These are phyloP conservation scores for Sinohyriopsis cumingii DNA, from an alignment of 2,888 invertebrate species.

Conservation along the genomic window DNA sequence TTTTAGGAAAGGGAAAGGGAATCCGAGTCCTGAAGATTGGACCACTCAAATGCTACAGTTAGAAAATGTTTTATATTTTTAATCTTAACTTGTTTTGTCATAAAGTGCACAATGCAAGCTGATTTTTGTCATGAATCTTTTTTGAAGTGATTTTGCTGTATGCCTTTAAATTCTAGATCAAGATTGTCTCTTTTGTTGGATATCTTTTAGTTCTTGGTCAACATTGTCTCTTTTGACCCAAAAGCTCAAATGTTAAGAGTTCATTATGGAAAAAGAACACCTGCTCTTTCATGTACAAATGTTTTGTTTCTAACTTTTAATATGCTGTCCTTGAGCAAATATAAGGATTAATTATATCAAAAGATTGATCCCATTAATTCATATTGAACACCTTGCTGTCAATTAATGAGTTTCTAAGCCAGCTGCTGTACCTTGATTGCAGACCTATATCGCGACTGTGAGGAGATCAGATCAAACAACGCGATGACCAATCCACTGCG, in stretches of 20 bases:
- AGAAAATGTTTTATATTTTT: neutral
- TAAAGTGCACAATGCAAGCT: too few relatives aligned
- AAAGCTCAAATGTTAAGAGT: too few relatives aligned
- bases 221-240: neutral
- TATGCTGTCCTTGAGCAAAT: too few relatives aligned
- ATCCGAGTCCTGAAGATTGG: conserved; percentile 17
- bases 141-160: neutral
- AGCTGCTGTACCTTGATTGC: neutral
- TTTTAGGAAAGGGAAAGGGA: conserved; percentile 13
- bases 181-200: neutral
- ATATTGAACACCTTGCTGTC: too few relatives aligned
- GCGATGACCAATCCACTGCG: conserved; percentile 16
- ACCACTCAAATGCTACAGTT: conserved; percentile 32
- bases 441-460: conserved; percentile 44
- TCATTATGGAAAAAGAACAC: too few relatives aligned
- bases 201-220: neutral
- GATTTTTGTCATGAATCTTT: neutral
- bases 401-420: too few relatives aligned
- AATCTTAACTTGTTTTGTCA: too few relatives aligned
- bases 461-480: conserved; percentile 28
- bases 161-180: neutral
- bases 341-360: too few relatives aligned
- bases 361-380: too few relatives aligned
- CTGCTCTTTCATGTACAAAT: too few relatives aligned
- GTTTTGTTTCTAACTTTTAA: too few relatives aligned